phyloP scores from a whole-genome alignment of 1,140 invertebrate species.

The Drosophila chauvacae region DNA sequence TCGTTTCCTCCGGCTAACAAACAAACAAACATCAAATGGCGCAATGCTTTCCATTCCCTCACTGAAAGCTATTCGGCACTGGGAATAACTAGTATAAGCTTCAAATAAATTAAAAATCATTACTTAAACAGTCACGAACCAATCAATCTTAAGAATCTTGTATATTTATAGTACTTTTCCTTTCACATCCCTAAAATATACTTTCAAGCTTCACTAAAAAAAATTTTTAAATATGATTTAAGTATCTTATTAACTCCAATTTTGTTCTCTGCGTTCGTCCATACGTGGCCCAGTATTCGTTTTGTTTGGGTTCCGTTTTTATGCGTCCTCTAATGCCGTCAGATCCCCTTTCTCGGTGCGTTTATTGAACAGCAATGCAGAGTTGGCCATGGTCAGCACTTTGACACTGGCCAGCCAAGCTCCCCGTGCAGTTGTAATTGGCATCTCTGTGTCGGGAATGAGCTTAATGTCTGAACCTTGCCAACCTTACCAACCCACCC shows the following conservation, averaged over 20 bases:
- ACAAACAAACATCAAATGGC: slow-evolving; percentile 60
- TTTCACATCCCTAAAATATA: no score
- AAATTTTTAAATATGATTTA: no score
- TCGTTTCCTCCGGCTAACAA: slow-evolving; percentile 61
- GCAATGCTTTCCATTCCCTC: slow-evolving; percentile 54
- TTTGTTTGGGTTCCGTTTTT: slow-evolving; percentile 32
- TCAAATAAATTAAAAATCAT: not conserved
- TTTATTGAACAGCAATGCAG: slow-evolving; percentile 43
- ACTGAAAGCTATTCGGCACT: slow-evolving; percentile 19
- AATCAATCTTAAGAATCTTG: no score
- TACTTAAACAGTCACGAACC: no score
- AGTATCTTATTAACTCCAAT: not conserved
- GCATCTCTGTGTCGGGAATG: slow-evolving; percentile 56
- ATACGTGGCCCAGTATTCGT: not conserved
- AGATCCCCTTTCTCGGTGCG: slow-evolving; percentile 24
- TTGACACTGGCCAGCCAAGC: slow-evolving; percentile 22
- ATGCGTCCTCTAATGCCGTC: slow-evolving; percentile 30
- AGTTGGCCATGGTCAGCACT: slow-evolving; percentile 43
- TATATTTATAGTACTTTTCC: no score
- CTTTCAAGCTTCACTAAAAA: no score
- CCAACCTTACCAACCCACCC: not conserved
- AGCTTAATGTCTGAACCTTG: slow-evolving; percentile 33
- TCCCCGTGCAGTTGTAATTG: slow-evolving; percentile 67
- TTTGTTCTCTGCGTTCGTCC: not conserved
- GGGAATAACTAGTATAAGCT: not conserved